Base-by-base conservation (phyloP, 1,140 invertebrate genomes). In the Pentalonia nigronervosa region DNA sequence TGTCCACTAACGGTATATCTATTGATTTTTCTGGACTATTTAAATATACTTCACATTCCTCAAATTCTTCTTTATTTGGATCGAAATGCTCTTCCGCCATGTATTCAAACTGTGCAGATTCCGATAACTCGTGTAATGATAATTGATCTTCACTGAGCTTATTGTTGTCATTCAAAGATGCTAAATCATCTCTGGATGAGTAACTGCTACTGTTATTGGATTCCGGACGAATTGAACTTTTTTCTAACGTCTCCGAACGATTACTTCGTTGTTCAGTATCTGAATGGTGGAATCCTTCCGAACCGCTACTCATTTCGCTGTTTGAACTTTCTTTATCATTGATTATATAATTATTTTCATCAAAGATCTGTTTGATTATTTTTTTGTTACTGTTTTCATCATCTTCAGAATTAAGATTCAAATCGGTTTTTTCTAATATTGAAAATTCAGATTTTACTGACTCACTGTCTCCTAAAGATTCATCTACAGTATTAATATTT, bases 381-480 rank as follows among this genome's bases (percentile, higher is more conserved):
- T 81, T 23, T 14, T 9, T 67, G 8, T 34, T 36, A 45, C n/a
- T 76, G 0, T 53, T 45, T 11, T 30, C 36, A 34, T 8, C 11
- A 30, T 86, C 36, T 1, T 7, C 60, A 4, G 86, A 21, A 21
- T 88, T 88, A 17, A 30, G 41, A 53, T n/a, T 45, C 21, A 91
- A 81, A 21, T 76, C 56, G 11, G 17, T 48, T 20, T 76, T 60
- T 0, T 60, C 34, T 25, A 91, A 6, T 3, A 91, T 48, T 34
- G 90, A 91, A 76, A 91, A 91, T 21, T 91, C 90, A 17, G 89
- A 90, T 56, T 90, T 53, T 14, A 25, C 11, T 9, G 90, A 91
- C 25, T 91, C 90, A 6, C 48, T 48, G 1, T 60, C 89, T 25
- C 25, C 30, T 88, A 50, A 20, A 50, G 30, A 20, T 50, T 88